A percentile compares a stretch with the other conserved stretches of the same genome.
Evolutionary conservation across 2,888 invertebrate genomes (phyloP).

Genomic region (Lydus trimaculatus): DNA sequence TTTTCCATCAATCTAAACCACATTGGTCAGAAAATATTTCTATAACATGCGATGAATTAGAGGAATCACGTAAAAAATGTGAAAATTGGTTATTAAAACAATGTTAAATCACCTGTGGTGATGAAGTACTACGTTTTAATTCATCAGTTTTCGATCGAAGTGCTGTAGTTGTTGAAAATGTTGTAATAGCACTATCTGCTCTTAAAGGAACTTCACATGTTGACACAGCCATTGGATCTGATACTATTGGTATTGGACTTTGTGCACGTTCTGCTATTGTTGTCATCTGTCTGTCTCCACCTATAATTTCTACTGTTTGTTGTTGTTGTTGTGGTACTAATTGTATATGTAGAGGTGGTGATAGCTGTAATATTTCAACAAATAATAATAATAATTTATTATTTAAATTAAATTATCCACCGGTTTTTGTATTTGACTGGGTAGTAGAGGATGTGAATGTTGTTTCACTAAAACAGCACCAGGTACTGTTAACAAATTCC

Average conservation of each 20-base stretch:
- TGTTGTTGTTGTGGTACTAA: conserved; percentile 41
- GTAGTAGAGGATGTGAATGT: conserved; percentile 71
- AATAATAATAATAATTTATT: background rate
- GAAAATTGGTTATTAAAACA: conserved; percentile 46
- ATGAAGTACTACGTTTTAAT: conserved; percentile 67
- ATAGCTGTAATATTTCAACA: background rate
- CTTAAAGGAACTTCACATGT: conserved; percentile 50
- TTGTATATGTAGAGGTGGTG: conserved; percentile 9
- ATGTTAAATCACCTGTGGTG: conserved; percentile 64
- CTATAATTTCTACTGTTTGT: conserved; percentile 42
- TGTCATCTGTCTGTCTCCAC: conserved; percentile 27
- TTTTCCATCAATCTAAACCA: conserved; percentile 36
- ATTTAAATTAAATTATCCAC: conserved; percentile 31
- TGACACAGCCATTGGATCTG: conserved; percentile 54
- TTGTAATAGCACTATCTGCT: conserved; percentile 44
- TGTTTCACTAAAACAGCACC: conserved; percentile 70
- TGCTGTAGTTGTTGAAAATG: conserved; percentile 43
- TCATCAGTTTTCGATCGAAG: conserved; percentile 67
- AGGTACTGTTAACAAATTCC: conserved; percentile 66
- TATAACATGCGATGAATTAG: conserved; percentile 40
- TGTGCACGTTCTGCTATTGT: conserved; percentile 49
- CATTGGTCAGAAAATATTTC: conserved; percentile 43
- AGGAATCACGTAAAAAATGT: conserved; percentile 46
- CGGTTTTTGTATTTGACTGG: conserved; percentile 63
- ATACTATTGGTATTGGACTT: conserved; percentile 58